Evolutionary conservation across 2,888 invertebrate genomes (phyloP).

Genomic region (Cataglyphis livida): DNA sequence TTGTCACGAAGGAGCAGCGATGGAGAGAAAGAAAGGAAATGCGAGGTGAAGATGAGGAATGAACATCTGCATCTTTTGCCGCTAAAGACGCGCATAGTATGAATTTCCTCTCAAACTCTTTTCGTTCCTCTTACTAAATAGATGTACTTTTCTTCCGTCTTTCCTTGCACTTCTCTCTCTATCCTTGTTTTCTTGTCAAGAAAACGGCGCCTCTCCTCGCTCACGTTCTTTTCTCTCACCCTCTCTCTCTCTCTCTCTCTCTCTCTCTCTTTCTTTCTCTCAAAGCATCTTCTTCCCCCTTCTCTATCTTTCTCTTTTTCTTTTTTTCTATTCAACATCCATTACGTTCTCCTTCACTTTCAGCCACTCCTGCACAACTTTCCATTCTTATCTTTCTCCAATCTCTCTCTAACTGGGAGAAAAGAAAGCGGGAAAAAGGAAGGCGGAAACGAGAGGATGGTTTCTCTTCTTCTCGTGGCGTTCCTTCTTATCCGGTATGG

Average conservation of each 20-base stretch:
- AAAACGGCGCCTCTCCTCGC: conserved; percentile 5
- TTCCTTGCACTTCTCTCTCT: background rate
- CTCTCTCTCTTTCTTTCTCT: conserved; percentile 5
- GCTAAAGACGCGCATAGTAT: conserved; percentile 46
- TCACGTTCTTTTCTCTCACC: background rate
- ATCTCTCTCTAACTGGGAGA: conserved; percentile 56
- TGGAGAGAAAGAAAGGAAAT: background rate
- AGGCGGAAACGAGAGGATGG: conserved; percentile 35
- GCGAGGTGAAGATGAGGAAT: background rate
- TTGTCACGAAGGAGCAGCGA: conserved; percentile 14
- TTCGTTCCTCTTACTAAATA: conserved; percentile 32
- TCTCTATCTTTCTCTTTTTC: conserved; percentile 12
- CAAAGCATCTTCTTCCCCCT: background rate
- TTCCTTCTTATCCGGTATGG: conserved; percentile 66
- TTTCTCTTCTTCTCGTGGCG: conserved; percentile 51
- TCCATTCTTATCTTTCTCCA: conserved; percentile 36
- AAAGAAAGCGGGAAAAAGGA: conserved; percentile 52
- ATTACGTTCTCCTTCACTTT: conserved; percentile 51
- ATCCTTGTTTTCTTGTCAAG: background rate
- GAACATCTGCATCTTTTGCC: conserved; percentile 36
- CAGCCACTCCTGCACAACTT: conserved; percentile 24
- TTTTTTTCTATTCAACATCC: conserved; percentile 39
- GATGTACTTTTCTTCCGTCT: conserved; percentile 49
- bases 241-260: background rate
- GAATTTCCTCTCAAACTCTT: conserved; percentile 45